Percentiles rank a stretch among this genome's conserved stretches.
Conservation (phyloP, 2,797 vertebrate genomes). For the Taeniopygia guttata region DNA sequence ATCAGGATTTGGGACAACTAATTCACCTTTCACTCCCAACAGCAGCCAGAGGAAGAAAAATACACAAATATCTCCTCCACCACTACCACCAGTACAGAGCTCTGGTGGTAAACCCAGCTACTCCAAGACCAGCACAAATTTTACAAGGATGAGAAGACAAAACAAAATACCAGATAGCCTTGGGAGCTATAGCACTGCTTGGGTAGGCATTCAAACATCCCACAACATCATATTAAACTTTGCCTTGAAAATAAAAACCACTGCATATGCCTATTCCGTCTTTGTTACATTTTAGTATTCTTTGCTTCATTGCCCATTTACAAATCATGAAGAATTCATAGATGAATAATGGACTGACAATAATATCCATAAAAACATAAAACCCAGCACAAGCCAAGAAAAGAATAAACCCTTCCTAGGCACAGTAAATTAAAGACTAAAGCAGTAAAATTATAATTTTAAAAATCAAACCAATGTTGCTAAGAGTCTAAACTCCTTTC, state of each 20-base stretch:
- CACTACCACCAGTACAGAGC: neutral
- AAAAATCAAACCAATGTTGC: neutral
- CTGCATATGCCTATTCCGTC: neutral
- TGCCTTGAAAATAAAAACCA: neutral
- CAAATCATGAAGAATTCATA: conserved; percentile 33
- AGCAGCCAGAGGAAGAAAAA: neutral
- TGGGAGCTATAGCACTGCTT: neutral
- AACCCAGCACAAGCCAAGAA: neutral
- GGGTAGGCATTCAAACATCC: neutral
- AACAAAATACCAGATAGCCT: neutral
- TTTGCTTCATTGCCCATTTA: neutral
- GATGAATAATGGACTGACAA: conserved; percentile 5
- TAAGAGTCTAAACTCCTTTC: neutral
- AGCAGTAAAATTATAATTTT: neutral
- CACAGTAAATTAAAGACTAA: neutral
- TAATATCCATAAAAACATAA: neutral
- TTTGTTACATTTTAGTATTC: neutral
- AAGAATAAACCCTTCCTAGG: neutral
- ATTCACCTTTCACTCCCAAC: neutral
- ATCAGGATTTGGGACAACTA: no score
- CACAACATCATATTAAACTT: neutral
- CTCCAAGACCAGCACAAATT: neutral
- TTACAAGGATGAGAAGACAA: neutral
- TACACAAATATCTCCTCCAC: fast-evolving
- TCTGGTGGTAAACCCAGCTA: neutral